Base-by-base conservation (phyloP, 2,888 invertebrate genomes). In the Rotaria magnacalcarata region DNA sequence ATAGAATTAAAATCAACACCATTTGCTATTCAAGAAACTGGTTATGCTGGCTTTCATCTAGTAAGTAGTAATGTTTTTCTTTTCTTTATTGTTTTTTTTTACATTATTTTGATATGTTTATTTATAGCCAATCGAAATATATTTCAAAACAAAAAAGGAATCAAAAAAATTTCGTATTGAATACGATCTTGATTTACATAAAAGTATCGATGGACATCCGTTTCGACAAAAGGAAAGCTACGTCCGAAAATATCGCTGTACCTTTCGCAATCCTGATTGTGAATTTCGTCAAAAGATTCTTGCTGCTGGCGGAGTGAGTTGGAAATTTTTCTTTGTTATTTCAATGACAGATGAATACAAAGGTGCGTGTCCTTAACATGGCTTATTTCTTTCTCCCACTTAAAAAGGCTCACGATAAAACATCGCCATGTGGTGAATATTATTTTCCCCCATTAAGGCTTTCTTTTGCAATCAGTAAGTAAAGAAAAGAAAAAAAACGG, bases 11-110 rank as follows among this genome's bases (percentile, higher is more conserved):
- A n/a, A 24, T 19, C 80, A 47, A 47, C 80, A 80, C 80, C 80
- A 47, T 80, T 47, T 80, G 80, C 80, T 43, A 47, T 80, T 47
- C 80, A 47, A 80, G 80, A 80, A 47, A 80, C 19, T n/a, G 80
- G 80, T n/a, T 80, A 80, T 47, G 80, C 47, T 80, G 80, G 80
- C 16, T 80, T 80, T 80, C n/a, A 21, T 47, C n/a, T 80, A 8
- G 80, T 80, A 80, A 8, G 80, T 80, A 80, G 5, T 47, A 47
- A 47, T 24, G 10, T n/a, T 24, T 21, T 80, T 11, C 10, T 41
- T n/a, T 47, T 16, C 19, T 47, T 47, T 5, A 3, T n/a, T 5
- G 2, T 21, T 80, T 24, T 80, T 8, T 16, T 16, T 43, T 80
- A 8, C 24, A 1, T 27, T 43, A 11, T 1, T 75, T 24, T 47